Evolutionary conservation across 2,797 vertebrate genomes (phyloP).

Genomic region (Amblyopsis hoosieri): DNA sequence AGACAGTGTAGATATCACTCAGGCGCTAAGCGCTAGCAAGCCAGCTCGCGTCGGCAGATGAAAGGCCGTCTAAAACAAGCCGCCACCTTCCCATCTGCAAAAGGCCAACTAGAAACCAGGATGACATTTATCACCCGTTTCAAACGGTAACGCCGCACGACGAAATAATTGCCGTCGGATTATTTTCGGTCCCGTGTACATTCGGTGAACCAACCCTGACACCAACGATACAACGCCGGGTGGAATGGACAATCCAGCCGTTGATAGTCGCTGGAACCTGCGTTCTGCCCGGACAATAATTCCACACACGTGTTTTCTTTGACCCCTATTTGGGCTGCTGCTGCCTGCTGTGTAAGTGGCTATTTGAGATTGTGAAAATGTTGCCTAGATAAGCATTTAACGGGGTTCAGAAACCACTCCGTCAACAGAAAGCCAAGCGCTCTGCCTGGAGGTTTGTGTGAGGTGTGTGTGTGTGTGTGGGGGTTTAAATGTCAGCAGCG

Average conservation of each 20-base stretch:
- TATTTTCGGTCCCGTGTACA: background rate
- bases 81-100: constrained; percentile 42
- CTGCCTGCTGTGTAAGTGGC: constrained; percentile 45
- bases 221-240: constrained; percentile 36
- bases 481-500: too few species aligned
- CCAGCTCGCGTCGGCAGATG: background rate
- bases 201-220: constrained; percentile 14
- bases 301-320: constrained; percentile 18
- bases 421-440: constrained; percentile 29
- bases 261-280: constrained; percentile 25
- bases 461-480: constrained; percentile 19
- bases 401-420: constrained; percentile 42
- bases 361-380: constrained; percentile 43
- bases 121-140: constrained; percentile 64
- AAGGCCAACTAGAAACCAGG: constrained; percentile 52
- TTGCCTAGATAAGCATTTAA: constrained; percentile 53
- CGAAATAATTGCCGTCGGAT: constrained; percentile 38
- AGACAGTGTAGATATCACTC: constrained; percentile 5
- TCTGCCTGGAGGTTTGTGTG: constrained; percentile 34
- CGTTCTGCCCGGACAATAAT: constrained; percentile 7
- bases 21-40: background rate
- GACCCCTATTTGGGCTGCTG: background rate
- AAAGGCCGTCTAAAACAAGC: constrained; percentile 25
- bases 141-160: constrained; percentile 55
- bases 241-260: constrained; percentile 67